Evolutionary conservation across 35 echinoderm and acorn worm genomes (phyloP).

Genomic region (Ophiothrix spiculata): DNA sequence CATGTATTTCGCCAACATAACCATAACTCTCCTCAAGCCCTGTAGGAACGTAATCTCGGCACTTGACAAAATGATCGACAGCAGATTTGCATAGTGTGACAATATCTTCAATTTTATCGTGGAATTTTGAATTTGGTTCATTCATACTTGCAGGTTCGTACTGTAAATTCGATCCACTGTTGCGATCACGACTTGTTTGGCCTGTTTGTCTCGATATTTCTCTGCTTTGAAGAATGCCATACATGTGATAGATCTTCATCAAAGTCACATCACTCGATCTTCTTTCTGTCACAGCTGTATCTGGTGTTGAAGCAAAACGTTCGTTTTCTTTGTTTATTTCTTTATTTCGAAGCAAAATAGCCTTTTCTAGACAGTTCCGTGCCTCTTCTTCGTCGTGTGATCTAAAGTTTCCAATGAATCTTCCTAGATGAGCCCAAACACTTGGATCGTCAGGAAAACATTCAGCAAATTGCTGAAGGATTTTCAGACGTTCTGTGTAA

Average conservation of each 20-base stretch:
- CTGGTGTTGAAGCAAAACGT: background rate
- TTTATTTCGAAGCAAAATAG: slow-evolving; percentile 2
- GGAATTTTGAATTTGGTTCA: slow-evolving; percentile 12
- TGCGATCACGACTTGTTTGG: background rate
- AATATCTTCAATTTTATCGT: background rate
- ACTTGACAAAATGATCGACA: slow-evolving; percentile 1
- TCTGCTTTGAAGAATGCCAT: background rate
- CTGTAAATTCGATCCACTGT: background rate
- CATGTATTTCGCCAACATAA: slow-evolving; percentile 8
- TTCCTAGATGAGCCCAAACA: slow-evolving; percentile 26
- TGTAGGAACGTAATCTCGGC: slow-evolving; percentile 1
- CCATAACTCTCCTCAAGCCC: slow-evolving; percentile 7
- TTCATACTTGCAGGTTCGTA: background rate
- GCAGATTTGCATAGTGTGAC: background rate
- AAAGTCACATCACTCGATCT: background rate
- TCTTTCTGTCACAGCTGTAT: background rate
- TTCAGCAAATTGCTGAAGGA: background rate
- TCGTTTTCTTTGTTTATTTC: background rate
- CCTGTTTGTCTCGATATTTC: background rate
- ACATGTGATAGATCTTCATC: slow-evolving; percentile 27
- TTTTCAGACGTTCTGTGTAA: slow-evolving; percentile 14
- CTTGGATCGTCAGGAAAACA: slow-evolving; percentile 22
- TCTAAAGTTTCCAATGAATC: slow-evolving; percentile 11
- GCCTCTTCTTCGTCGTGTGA: slow-evolving; percentile 1
- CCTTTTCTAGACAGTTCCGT: slow-evolving; percentile 16